phyloP scores from a whole-genome alignment of 2,113 vertebrate genomes.

The Upupa epops region DNA sequence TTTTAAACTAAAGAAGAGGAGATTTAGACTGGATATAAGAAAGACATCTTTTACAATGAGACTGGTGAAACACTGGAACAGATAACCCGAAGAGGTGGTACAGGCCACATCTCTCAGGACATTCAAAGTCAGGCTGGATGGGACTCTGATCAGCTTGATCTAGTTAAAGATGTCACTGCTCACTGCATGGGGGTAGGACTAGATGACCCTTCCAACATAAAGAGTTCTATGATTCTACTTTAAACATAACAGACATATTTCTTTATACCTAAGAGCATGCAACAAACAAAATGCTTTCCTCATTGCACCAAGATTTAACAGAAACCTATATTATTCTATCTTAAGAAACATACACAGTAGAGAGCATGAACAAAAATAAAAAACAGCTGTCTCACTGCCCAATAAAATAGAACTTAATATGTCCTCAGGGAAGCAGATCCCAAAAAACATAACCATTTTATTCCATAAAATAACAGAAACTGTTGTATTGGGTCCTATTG shows the following conservation, averaged over 20 bases:
- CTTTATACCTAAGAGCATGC: conserved; percentile 1
- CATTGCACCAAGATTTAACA: background rate
- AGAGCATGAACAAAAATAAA: background rate
- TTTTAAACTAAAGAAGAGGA: no score
- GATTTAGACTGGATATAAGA: no score
- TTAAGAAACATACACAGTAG: background rate
- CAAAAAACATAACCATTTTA: background rate
- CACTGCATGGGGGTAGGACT: no score
- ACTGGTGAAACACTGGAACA: no score
- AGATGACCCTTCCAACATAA: no score
- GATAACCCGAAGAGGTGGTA: no score
- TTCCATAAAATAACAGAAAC: background rate
- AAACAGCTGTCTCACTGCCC: background rate
- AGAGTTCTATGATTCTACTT: background rate
- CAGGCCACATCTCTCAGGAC: no score
- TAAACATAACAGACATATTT: conserved; percentile 15
- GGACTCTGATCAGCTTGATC: no score
- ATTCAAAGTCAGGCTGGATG: no score
- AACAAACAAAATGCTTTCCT: background rate
- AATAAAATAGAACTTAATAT: background rate
- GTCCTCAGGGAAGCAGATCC: background rate
- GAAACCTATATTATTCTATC: background rate
- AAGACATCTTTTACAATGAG: no score
- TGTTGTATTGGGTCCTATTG: background rate
- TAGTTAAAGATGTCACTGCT: no score